Evolutionary conservation across 2,797 vertebrate species (phyloP).

Genomic region (Melanotaenia boesemani): DNA sequence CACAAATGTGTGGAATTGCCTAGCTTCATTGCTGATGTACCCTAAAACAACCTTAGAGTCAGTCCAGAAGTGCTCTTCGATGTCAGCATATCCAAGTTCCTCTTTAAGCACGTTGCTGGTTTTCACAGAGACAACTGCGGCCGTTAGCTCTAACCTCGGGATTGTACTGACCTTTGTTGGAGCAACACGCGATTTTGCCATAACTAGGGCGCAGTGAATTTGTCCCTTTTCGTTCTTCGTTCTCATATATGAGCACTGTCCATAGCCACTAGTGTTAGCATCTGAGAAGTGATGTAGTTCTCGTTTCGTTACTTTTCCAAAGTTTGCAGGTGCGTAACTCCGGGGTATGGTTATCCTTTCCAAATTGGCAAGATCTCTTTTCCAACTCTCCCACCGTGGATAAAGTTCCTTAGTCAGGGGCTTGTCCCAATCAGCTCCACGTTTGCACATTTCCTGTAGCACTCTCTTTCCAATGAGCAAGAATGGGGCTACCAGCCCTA

Average conservation of each 20-base stretch:
- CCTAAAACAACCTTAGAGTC: no score
- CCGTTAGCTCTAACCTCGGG: slow-evolving; percentile 20
- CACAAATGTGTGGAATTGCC: neutral
- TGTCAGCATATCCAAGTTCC: neutral
- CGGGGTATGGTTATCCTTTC: slow-evolving; percentile 13
- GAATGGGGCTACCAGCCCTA: no score
- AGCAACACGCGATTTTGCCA: slow-evolving; percentile 11
- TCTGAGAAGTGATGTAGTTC: slow-evolving; percentile 32
- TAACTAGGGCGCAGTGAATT: slow-evolving; percentile 1
- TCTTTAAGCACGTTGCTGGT: slow-evolving; percentile 4
- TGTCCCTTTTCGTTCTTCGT: neutral
- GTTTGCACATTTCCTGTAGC: slow-evolving; percentile 1
- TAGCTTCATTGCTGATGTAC: neutral
- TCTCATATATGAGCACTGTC: slow-evolving; percentile 28
- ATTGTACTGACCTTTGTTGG: slow-evolving; percentile 16
- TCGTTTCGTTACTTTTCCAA: neutral
- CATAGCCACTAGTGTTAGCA: slow-evolving; percentile 8
- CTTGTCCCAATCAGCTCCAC: slow-evolving; percentile 4
- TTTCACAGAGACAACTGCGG: slow-evolving; percentile 20
- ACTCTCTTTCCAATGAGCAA: no score
- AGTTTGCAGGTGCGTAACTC: neutral
- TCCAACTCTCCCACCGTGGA: slow-evolving; percentile 9
- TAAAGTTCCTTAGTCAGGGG: neutral
- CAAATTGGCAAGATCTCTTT: neutral
- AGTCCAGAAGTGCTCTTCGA: slow-evolving; percentile 11